Evolutionary conservation across 2,113 vertebrate genomes (phyloP).

Genomic region (Urocitellus parryii): DNA sequence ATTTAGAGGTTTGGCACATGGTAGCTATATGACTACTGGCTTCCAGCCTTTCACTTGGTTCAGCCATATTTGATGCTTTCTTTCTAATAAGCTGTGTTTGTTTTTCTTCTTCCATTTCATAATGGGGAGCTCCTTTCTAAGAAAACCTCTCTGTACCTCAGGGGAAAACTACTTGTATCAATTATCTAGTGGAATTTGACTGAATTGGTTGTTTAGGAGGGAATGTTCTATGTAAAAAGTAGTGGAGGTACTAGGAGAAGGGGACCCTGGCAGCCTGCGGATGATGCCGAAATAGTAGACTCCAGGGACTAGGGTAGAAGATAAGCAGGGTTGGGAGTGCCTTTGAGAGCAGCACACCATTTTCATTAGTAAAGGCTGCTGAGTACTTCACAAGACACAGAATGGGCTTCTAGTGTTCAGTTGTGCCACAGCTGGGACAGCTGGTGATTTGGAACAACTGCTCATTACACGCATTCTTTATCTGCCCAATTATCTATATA

Average conservation of each 20-base stretch:
- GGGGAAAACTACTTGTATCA: background rate
- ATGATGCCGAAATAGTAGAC: background rate
- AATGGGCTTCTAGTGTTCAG: fast-evolving
- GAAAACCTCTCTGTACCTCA: background rate
- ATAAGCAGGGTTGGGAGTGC: background rate
- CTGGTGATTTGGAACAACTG: background rate
- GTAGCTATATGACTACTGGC: background rate
- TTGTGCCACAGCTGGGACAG: background rate
- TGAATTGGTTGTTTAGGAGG: background rate
- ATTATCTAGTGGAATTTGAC: background rate
- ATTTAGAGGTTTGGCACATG: background rate
- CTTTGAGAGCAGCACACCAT: background rate
- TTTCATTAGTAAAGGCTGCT: background rate
- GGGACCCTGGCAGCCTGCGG: background rate
- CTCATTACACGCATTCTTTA: too few species aligned
- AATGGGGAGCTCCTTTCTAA: background rate
- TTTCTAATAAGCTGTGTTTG: background rate
- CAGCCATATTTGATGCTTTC: background rate
- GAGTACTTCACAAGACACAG: background rate
- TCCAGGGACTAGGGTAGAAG: background rate
- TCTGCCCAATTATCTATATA: background rate
- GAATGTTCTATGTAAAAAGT: background rate
- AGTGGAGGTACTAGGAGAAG: background rate
- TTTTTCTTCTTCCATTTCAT: background rate
- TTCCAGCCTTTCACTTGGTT: background rate